Conservation (phyloP, 1,140 invertebrate genomes). For the Drosophila kurseongensis region DNA sequence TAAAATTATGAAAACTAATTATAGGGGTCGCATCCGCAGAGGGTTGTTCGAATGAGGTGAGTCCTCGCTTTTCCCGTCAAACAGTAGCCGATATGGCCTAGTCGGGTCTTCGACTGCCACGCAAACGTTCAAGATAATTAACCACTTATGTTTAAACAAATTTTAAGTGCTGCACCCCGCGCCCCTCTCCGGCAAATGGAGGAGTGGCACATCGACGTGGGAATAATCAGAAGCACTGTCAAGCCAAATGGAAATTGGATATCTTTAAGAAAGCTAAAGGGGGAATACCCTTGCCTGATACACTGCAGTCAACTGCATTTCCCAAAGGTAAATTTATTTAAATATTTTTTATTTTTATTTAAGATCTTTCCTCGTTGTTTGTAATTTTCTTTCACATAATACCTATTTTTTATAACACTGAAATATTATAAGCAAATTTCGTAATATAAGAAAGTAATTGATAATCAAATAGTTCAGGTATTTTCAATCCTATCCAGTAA, state of each 20-base stretch:
- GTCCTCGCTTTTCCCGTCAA: conserved; percentile 32
- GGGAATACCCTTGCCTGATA: conserved; percentile 32
- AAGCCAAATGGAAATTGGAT: conserved; percentile 23
- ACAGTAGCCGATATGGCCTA: conserved; percentile 39
- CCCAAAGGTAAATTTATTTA: neutral
- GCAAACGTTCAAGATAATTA: conserved; percentile 79
- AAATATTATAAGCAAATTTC: too few relatives aligned
- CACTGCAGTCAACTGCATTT: conserved; percentile 4
- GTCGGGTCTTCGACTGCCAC: conserved; percentile 45
- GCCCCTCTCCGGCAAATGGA: conserved; percentile 21
- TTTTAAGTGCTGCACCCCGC: conserved; percentile 61
- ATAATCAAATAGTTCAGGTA: too few relatives aligned
- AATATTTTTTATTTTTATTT: too few relatives aligned
- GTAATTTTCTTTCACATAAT: neutral
- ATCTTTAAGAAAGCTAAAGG: conserved; percentile 18
- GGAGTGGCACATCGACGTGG: conserved; percentile 57
- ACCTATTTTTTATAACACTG: too few relatives aligned
- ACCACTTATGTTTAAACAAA: conserved; percentile 82
- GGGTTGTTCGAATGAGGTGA: conserved; percentile 20
- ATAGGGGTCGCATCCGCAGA: conserved; percentile 60
- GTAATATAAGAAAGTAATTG: too few relatives aligned
- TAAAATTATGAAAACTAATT: conserved; percentile 79
- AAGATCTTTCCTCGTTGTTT: neutral
- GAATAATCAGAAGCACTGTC: conserved; percentile 61
- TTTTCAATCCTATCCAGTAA: too few relatives aligned